A percentile compares a stretch with the other conserved stretches of the same genome.
Evolutionary conservation across 2,888 invertebrate species (phyloP).

Genomic region (Diachrysia chrysitis): DNA sequence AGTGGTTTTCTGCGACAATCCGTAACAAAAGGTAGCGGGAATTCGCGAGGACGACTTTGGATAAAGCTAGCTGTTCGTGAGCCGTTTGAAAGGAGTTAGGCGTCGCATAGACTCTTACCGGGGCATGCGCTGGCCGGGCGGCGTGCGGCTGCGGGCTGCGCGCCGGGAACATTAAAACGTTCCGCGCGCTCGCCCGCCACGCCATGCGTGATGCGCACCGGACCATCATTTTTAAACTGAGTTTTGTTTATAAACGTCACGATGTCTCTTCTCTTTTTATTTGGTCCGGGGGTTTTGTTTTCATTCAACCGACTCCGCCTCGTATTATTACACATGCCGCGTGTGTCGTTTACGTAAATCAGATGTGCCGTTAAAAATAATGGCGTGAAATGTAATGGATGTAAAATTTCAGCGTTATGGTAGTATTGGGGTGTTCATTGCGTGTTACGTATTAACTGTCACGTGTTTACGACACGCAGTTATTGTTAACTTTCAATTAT

Average conservation of each 20-base stretch:
- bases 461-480: constrained; percentile 53
- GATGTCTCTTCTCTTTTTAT: constrained; percentile 65
- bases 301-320: constrained; percentile 44
- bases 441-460: constrained; percentile 53
- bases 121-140: constrained; percentile 65
- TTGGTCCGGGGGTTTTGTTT: constrained; percentile 51
- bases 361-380: constrained; percentile 77
- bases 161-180: constrained; percentile 80
- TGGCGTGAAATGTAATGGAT: constrained; percentile 67
- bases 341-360: constrained; percentile 68
- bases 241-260: constrained; percentile 77
- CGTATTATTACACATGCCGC: constrained; percentile 50
- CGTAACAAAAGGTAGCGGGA: constrained; percentile 58
- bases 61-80: constrained; percentile 71
- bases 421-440: constrained; percentile 51
- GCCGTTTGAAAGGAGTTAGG: constrained; percentile 77
- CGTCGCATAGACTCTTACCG: constrained; percentile 69
- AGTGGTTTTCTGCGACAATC: constrained; percentile 55
- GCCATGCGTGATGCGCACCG: constrained; percentile 75
- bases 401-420: constrained; percentile 54
- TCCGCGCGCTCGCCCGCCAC: constrained; percentile 76
- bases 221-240: constrained; percentile 79
- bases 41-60: constrained; percentile 62
- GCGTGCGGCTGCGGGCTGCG: constrained; percentile 25
- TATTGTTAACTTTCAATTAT: constrained; percentile 61